phyloP scores from a whole-genome alignment of 2,888 invertebrate genomes.

The Dicyrtomina minuta region DNA sequence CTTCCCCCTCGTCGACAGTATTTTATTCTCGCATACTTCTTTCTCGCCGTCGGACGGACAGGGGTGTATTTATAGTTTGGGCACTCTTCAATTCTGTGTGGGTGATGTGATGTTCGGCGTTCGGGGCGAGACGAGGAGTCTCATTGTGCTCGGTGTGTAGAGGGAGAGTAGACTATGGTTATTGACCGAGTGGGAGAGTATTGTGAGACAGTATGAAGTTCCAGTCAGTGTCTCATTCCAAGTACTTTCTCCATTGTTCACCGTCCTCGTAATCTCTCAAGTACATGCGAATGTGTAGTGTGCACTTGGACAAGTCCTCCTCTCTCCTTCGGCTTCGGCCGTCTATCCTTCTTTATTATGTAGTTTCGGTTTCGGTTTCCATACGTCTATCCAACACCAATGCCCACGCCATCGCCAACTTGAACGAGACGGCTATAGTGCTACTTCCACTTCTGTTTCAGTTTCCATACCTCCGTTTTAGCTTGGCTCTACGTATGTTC shows the following conservation, averaged over 20 bases:
- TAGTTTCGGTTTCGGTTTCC: conserved; percentile 3
- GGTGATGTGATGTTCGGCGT: neutral
- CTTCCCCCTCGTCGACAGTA: conserved; percentile 27
- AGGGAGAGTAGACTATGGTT: neutral
- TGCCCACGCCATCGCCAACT: neutral
- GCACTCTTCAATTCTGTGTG: conserved; percentile 1
- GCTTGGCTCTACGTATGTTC: no score
- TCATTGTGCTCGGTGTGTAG: conserved; percentile 14
- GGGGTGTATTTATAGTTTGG: conserved; percentile 12
- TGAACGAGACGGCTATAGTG: neutral
- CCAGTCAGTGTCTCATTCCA: conserved; percentile 5
- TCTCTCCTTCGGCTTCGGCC: no score
- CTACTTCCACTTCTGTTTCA: neutral
- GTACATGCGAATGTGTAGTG: conserved; percentile 8
- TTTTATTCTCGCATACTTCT: conserved; percentile 23
- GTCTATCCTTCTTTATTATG: neutral
- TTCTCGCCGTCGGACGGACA: neutral
- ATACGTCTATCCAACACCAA: neutral
- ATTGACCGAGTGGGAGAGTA: no score
- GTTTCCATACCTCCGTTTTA: neutral
- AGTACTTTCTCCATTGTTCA: conserved; percentile 16
- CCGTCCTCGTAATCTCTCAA: conserved; percentile 19
- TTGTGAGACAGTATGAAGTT: neutral
- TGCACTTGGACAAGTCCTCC: conserved; percentile 2
- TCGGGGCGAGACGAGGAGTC: neutral